Evolutionary conservation across 2,797 vertebrate genomes (phyloP).

Genomic region (Euthynnus affinis): DNA sequence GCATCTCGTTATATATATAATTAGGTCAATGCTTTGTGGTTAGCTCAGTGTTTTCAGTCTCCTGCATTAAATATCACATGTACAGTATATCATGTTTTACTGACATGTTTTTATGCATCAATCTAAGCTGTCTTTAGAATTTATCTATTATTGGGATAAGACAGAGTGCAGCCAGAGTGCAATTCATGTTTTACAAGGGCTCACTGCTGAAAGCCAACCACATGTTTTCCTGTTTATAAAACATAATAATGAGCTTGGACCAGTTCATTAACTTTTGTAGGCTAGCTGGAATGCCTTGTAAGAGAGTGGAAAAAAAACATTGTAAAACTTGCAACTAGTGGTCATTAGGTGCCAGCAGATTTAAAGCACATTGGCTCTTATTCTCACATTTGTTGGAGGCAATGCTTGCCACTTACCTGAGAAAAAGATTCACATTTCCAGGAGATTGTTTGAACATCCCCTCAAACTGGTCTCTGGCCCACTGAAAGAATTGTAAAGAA

Average conservation of each 20-base stretch:
- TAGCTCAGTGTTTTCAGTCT: constrained; percentile 6
- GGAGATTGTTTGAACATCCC: constrained; percentile 89
- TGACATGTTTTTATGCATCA: constrained; percentile 1
- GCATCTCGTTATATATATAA: constrained; percentile 20
- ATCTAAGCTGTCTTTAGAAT: constrained; percentile 20
- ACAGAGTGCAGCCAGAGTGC: background rate
- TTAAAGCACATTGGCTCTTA: background rate
- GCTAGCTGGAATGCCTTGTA: constrained; percentile 52
- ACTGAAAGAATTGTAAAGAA: constrained; percentile 81
- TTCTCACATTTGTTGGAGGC: constrained; percentile 14
- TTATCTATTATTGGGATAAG: constrained; percentile 23
- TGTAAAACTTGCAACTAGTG: constrained; percentile 38
- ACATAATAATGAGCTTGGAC: constrained; percentile 58
- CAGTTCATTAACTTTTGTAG: constrained; percentile 62
- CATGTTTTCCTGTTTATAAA: constrained; percentile 67
- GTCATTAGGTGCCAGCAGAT: constrained; percentile 30
- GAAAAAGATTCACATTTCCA: constrained; percentile 86
- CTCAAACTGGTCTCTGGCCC: constrained; percentile 93
- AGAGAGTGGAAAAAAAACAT: constrained; percentile 20
- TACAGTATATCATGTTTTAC: too few relatives aligned
- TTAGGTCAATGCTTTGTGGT: constrained; percentile 10
- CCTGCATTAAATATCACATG: too few relatives aligned
- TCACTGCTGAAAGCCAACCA: constrained; percentile 49
- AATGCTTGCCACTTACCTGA: constrained; percentile 81
- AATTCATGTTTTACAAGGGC: constrained; percentile 43